Base-by-base conservation (phyloP, 2,113 vertebrate genomes). In the Xiphophorus couchianus region DNA sequence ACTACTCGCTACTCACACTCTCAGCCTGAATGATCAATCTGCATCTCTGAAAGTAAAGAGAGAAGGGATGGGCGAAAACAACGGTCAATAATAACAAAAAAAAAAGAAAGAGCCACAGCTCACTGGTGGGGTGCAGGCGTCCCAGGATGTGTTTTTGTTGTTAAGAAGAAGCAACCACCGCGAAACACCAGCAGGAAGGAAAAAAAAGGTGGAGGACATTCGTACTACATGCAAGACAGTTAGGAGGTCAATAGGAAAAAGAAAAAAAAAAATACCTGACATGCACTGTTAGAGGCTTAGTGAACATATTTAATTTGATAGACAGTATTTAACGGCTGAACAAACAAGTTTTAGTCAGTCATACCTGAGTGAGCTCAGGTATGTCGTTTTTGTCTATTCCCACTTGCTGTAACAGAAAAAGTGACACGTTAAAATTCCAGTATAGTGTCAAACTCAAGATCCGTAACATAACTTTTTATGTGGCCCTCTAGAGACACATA, bases 331-430 rank as follows among this genome's bases (percentile, higher is more conserved):
- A 27, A 27, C 13, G 27, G 4, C 6, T 37, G 35, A 51, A 29
- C n/a, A 14, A 19, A 3, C 39, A 42, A 25, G 2, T 0, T 27
- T 48, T 11, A 7, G 27, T 76, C 4, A 31, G 42, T 76, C 94
- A 93, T 95, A 99, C 98, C 95, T 98, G 97, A 27, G 98, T 98
- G 70, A 99, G 97, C 90, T 99, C 98, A 39, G 98, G 98, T 80
- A 99, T 99, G 89, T 99, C 98, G 3, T 97, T 98, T 93, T 99
- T 99, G 92, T 99, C 98, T 90, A 99, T 99, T 90, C 98, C 98
- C 88, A 99, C 96, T 97, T 98, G 97, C 98, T 99, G 94, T 85
- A 76, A 85, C 89, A 89, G 31, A 69, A 82, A 19, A 77, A 39
- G 60, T 17, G 54, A 58, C 17, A 76, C 83, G 48, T 89, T 1